These are phyloP conservation scores for Drosophila simulans DNA, from an alignment of 1,140 invertebrate species.

Conservation along the genomic window DNA sequence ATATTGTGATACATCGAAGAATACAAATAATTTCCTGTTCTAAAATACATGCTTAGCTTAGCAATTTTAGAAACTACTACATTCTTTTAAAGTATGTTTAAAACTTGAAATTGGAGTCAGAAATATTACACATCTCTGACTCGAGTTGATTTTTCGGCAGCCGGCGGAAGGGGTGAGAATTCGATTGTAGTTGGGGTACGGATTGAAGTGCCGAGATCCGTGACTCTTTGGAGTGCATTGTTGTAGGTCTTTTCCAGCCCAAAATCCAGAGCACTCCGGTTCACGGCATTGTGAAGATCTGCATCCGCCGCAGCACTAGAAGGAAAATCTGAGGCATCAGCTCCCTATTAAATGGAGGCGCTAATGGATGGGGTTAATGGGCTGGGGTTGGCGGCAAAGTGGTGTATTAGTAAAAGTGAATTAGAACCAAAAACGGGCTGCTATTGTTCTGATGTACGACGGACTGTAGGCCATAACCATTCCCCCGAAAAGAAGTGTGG, in stretches of 20 bases:
- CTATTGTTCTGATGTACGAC: constrained; percentile 40
- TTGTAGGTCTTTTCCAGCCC: constrained; percentile 33
- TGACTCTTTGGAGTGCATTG: constrained; percentile 29
- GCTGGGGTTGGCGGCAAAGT: constrained; percentile 44
- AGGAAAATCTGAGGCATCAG: constrained; percentile 22
- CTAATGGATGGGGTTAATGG: constrained; percentile 62
- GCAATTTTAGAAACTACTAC: too few species aligned
- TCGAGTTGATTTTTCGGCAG: constrained; percentile 38
- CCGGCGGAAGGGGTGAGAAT: neutral
- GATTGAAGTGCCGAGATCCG: constrained; percentile 40
- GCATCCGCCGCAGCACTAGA: constrained; percentile 10
- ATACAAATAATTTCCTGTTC: too few species aligned
- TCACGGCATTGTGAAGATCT: constrained; percentile 19
- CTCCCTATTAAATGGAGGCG: constrained; percentile 48
- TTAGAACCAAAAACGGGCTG: constrained; percentile 32
- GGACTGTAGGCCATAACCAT: constrained; percentile 13
- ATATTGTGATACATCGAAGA: too few species aligned
- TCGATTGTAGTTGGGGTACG: neutral
- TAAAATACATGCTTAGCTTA: too few species aligned
- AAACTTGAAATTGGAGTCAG: neutral
- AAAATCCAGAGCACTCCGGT: constrained; percentile 4
- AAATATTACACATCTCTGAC: constrained; percentile 4
- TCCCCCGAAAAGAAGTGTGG: constrained; percentile 12
- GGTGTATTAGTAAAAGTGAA: constrained; percentile 50
- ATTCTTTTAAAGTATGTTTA: too few species aligned